phyloP scores from a whole-genome alignment of 2,113 vertebrate genomes.

The Malurus alboscapulatus region DNA sequence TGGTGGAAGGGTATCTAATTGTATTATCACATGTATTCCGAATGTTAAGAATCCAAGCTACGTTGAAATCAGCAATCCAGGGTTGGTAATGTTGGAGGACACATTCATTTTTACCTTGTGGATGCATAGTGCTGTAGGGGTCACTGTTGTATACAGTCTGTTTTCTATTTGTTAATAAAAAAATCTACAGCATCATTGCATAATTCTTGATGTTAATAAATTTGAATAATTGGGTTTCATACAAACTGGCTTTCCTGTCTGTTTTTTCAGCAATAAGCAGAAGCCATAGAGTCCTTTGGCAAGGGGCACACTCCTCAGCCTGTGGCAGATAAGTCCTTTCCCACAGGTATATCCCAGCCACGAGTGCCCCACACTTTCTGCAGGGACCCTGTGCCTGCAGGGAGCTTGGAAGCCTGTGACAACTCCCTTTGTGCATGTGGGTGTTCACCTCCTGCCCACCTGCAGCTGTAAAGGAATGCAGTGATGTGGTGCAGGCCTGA shows the following conservation, averaged over 20 bases:
- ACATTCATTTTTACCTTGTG: slow-evolving; percentile 97
- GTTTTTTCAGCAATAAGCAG: slow-evolving; percentile 55
- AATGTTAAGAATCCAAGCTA: slow-evolving; percentile 69
- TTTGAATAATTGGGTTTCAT: slow-evolving; percentile 94
- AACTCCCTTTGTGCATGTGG: background rate
- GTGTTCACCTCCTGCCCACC: background rate
- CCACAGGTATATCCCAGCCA: background rate
- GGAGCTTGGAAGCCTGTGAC: background rate
- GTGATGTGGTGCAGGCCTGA: background rate
- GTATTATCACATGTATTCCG: slow-evolving; percentile 71
- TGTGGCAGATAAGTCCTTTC: background rate
- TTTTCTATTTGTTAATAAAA: slow-evolving; percentile 97
- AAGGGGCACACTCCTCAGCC: background rate
- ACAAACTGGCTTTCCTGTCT: slow-evolving; percentile 75
- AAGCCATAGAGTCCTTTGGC: background rate
- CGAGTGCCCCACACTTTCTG: rapidly evolving
- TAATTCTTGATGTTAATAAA: slow-evolving; percentile 96
- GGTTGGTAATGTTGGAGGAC: slow-evolving; percentile 78
- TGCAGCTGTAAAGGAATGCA: rapidly evolving
- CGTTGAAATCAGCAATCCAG: slow-evolving; percentile 75
- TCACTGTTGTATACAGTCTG: slow-evolving; percentile 93
- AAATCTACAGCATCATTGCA: slow-evolving; percentile 87
- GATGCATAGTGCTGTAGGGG: slow-evolving; percentile 89
- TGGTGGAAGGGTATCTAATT: slow-evolving; percentile 81
- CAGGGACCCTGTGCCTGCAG: background rate